phyloP scores from a whole-genome alignment of 1,140 invertebrate species.

The Lepeophtheirus salmonis region DNA sequence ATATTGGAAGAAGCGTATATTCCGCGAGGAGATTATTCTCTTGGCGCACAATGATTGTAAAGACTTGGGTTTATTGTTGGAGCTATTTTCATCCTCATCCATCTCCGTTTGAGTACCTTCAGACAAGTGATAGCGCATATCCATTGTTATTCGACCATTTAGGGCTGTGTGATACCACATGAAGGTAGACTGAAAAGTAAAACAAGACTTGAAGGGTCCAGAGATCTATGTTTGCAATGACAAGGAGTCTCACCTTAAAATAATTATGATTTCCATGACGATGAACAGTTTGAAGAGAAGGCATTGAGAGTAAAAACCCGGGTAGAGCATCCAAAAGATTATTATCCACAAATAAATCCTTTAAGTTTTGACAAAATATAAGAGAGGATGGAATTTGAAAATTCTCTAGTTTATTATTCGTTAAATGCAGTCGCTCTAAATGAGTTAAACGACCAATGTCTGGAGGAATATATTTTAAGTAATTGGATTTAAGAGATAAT shows the following conservation, averaged over 20 bases:
- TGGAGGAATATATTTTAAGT: conserved; percentile 29
- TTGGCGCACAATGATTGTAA: conserved; percentile 29
- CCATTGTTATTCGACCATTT: conserved; percentile 29
- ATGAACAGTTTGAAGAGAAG: conserved; percentile 31
- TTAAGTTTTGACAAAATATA: conserved; percentile 29
- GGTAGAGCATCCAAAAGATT: conserved; percentile 34
- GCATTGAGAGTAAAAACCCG: conserved; percentile 31
- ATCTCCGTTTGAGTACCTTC: background rate
- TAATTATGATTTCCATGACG: conserved; percentile 37
- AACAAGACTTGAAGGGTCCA: no score
- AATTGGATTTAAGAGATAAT: conserved; percentile 33
- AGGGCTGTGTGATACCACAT: conserved; percentile 36
- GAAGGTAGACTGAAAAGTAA: conserved; percentile 28
- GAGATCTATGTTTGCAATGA: no score
- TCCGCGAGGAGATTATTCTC: conserved; percentile 28
- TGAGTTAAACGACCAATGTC: conserved; percentile 31
- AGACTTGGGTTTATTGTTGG: conserved; percentile 21
- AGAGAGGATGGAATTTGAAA: conserved; percentile 33
- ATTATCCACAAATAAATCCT: conserved; percentile 30
- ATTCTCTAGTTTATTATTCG: conserved; percentile 33
- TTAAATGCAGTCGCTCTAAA: conserved; percentile 31
- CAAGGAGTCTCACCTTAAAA: conserved; percentile 30
- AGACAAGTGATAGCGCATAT: background rate
- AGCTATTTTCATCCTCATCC: background rate
- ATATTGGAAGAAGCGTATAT: conserved; percentile 29